Base-by-base conservation (phyloP, 2,888 invertebrate genomes). In the Geophilus truncorum region DNA sequence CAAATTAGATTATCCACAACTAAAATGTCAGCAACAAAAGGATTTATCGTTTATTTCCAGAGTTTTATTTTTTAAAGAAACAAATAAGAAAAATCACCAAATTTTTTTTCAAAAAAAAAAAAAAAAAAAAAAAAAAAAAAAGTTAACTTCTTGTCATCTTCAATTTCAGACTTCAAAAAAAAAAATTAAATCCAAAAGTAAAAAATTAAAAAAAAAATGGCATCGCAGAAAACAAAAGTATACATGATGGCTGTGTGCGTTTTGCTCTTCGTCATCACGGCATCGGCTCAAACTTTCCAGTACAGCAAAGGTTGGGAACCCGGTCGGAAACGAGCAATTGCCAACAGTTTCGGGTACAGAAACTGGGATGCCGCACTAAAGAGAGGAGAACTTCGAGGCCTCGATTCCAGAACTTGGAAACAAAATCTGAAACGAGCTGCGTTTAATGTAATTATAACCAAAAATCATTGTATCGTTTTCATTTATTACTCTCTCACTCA, bases 251-350 rank as follows among this genome's bases (percentile, higher is more conserved):
- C 21, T 51, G 51, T 18, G 18, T 18, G 51, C 51, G 18, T 51
- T 51, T 18, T 51, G 51, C n/a, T n/a, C 0, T n/a, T 51, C 6
- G 18, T 51, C 51, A 18, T 51, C 18, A 18, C n/a, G 5, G 18
- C 51, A 18, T 18, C 51, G 7, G 51, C 21, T 23, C 80, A 80
- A 80, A 80, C 80, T 18, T 93, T 93, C 88, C 93, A 93, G 85
- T 93, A 93, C 86, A 93, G 92, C 57, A 88, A 91, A 0, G 93
- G 93, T 5, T 93, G 93, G 93, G 93, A 92, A 82, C 93, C 92
- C 85, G 93, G 93, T 25, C 92, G 92, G 84, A 85, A 85, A 45
- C 77, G 80, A 18, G 51, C 51, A 0, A n/a, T 10, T 0, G 7
- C 12, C 0, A 12, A n/a, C 40, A 40, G 40, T 40, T 40, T n/a